These are phyloP conservation scores for Elgaria multicarinata DNA, from an alignment of 2,113 vertebrate species.

Conservation along the genomic window DNA sequence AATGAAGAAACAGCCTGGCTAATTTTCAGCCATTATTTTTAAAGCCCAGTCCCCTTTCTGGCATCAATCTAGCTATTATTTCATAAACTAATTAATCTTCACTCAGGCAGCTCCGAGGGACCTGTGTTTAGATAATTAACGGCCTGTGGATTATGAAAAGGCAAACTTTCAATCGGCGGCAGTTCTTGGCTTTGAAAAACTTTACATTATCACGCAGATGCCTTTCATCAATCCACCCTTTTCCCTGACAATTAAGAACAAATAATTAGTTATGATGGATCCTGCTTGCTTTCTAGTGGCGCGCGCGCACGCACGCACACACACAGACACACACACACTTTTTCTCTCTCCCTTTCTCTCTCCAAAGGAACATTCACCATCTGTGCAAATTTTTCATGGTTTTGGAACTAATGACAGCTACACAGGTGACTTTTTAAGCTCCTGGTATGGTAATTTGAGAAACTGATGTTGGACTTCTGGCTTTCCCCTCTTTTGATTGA, in stretches of 20 bases:
- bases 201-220: slow-evolving; percentile 27
- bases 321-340: slow-evolving; percentile 13
- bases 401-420: slow-evolving; percentile 52
- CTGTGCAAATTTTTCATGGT: slow-evolving; percentile 25
- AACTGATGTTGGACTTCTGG: slow-evolving; percentile 5
- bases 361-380: slow-evolving; percentile 44
- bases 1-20: slow-evolving; percentile 70
- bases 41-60: slow-evolving; percentile 54
- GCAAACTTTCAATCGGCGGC: slow-evolving; percentile 66
- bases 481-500: neutral
- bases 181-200: slow-evolving; percentile 61
- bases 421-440: slow-evolving; percentile 24
- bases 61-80: slow-evolving; percentile 80
- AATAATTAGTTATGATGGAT: slow-evolving; percentile 79
- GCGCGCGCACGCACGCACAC: too few relatives aligned
- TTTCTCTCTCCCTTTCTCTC: slow-evolving; percentile 25
- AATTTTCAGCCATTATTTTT: slow-evolving; percentile 76
- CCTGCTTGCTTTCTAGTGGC: slow-evolving; percentile 61
- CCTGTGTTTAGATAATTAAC: slow-evolving; percentile 79
- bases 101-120: slow-evolving; percentile 73
- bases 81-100: slow-evolving; percentile 82
- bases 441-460: neutral
- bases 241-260: slow-evolving; percentile 76
- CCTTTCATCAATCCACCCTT: slow-evolving; percentile 69
- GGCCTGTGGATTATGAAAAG: slow-evolving; percentile 72